phyloP scores from a whole-genome alignment of 2,113 vertebrate species.

The Dasypus novemcinctus region DNA sequence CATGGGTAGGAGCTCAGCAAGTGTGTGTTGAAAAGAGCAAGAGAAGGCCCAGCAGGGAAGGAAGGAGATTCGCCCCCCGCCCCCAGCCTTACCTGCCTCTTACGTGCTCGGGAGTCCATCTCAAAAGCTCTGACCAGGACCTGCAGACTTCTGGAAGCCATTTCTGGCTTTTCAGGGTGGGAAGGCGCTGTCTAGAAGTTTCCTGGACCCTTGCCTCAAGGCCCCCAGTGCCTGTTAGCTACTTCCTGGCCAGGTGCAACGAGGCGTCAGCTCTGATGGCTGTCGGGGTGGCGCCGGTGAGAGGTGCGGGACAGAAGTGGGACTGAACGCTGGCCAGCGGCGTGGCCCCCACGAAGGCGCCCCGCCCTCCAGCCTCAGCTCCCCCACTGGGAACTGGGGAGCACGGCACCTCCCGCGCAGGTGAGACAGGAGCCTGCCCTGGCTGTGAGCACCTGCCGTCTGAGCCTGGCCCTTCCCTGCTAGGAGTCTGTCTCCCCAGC shows the following conservation, averaged over 20 bases:
- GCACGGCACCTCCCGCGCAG: accelerated
- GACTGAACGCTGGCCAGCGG: accelerated
- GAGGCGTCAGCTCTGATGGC: accelerated
- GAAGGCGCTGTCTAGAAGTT: neutral
- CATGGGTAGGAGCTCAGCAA: neutral
- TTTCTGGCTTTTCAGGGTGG: no score
- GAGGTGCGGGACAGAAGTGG: neutral
- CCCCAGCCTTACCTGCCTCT: neutral
- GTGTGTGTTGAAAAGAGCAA: no score
- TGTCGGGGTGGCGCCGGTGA: accelerated
- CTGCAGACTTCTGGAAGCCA: neutral
- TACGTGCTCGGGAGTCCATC: neutral
- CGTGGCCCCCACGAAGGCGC: accelerated
- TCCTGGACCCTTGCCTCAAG: neutral
- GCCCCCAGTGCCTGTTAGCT: neutral
- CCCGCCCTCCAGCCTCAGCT: neutral
- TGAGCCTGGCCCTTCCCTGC: no score
- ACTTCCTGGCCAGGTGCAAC: accelerated
- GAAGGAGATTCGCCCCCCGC: neutral
- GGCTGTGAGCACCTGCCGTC: no score
- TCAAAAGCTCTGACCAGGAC: accelerated
- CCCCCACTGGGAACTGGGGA: neutral
- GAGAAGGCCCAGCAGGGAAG: accelerated
- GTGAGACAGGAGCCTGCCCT: neutral
- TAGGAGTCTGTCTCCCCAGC: no score